Evolutionary conservation across 2,797 vertebrate species (phyloP).

Genomic region (Synanceia verrucosa): DNA sequence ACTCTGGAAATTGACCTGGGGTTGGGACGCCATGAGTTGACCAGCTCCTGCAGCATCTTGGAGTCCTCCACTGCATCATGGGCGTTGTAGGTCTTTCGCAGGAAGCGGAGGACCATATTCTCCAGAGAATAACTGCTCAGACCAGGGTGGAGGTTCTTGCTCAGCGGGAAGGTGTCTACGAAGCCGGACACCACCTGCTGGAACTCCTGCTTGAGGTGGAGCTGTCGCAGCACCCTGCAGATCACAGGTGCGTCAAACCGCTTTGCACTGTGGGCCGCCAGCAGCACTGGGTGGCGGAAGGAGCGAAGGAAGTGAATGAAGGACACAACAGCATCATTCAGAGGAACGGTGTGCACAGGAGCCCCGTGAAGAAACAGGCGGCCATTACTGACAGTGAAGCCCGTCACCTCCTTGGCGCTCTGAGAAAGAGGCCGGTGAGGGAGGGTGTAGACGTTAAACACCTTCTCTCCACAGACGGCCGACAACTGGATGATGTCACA

Average conservation of each 20-base stretch:
- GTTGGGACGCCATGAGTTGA: conserved; percentile 42
- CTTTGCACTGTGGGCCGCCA: conserved; percentile 74
- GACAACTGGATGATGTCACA: conserved; percentile 81
- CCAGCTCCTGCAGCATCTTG: conserved; percentile 73
- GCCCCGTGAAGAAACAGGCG: background rate
- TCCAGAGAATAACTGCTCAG: conserved; percentile 42
- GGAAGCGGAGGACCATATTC: conserved; percentile 54
- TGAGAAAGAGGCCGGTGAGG: conserved; percentile 43
- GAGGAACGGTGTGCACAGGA: conserved; percentile 31
- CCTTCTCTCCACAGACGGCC: conserved; percentile 55
- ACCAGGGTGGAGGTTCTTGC: conserved; percentile 20
- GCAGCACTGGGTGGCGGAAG: conserved; percentile 61
- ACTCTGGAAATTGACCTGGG: fast-evolving
- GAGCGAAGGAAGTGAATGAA: conserved; percentile 74
- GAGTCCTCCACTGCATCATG: conserved; percentile 76
- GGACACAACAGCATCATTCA: conserved; percentile 44
- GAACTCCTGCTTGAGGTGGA: conserved; percentile 48
- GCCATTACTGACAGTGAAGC: conserved; percentile 32
- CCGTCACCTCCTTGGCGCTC: conserved; percentile 53
- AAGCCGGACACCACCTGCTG: conserved; percentile 42
- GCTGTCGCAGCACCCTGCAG: conserved; percentile 39
- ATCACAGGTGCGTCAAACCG: conserved; percentile 72
- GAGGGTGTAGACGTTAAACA: conserved; percentile 67
- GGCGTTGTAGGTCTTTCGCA: conserved; percentile 54
- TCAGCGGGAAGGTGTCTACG: conserved; percentile 74